A percentile compares a stretch with the other conserved stretches of the same genome.
These are phyloP conservation scores for Oryzias sinensis DNA, from an alignment of 2,797 vertebrate genomes.

Conservation along the genomic window DNA sequence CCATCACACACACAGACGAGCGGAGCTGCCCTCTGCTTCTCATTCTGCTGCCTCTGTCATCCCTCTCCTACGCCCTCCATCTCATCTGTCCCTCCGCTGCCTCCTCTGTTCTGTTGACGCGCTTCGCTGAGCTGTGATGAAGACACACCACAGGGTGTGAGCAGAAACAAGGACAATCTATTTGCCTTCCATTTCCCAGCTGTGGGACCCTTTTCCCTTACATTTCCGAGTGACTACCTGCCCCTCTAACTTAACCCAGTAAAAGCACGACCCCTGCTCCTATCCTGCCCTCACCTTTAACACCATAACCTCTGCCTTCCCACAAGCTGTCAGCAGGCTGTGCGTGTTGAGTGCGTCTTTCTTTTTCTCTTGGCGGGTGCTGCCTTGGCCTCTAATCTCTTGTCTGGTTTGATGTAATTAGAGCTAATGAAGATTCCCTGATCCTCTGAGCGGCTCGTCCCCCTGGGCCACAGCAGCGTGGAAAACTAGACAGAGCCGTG, in stretches of 20 bases:
- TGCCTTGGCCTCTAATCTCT: conserved; percentile 75
- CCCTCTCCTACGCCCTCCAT: conserved; percentile 33
- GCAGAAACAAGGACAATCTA: conserved; percentile 66
- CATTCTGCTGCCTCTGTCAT: conserved; percentile 54
- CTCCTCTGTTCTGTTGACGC: conserved; percentile 55
- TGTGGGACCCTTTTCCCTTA: conserved; percentile 29
- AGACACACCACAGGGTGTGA: conserved; percentile 67
- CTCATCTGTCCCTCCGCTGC: conserved; percentile 36
- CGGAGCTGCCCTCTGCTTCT: conserved; percentile 58
- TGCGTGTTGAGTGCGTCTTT: conserved; percentile 29
- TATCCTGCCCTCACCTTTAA: conserved; percentile 64
- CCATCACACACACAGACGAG: conserved; percentile 20
- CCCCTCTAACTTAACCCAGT: conserved; percentile 45
- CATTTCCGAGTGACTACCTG: conserved; percentile 48
- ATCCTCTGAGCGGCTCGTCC: conserved; percentile 69
- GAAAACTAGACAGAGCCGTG: conserved; percentile 65
- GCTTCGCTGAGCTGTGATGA: conserved; percentile 73
- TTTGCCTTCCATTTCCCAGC: conserved; percentile 54
- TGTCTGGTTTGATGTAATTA: conserved; percentile 81
- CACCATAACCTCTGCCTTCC: conserved; percentile 49
- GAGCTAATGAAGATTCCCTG: conserved; percentile 80
- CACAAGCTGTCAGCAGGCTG: conserved; percentile 38
- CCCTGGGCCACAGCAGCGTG: conserved; percentile 62
- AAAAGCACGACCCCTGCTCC: conserved; percentile 41
- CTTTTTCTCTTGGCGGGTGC: conserved; percentile 52